Conservation (phyloP, 2,888 invertebrate genomes). For the Marronus borbonicus region DNA sequence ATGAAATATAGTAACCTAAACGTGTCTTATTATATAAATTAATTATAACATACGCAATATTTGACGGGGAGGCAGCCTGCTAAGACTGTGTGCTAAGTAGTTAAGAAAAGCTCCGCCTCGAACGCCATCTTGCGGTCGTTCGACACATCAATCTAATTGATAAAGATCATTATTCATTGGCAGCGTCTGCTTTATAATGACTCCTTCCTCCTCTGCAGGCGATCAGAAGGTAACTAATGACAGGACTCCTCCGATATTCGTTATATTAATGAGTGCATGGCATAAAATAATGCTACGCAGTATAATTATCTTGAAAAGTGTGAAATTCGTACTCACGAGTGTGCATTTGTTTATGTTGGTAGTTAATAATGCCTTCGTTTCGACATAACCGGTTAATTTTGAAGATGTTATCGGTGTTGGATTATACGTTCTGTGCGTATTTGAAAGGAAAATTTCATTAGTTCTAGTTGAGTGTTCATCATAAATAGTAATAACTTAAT, state of each 20-base stretch:
- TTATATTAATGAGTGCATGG: slow-evolving; percentile 24
- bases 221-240: slow-evolving; percentile 59
- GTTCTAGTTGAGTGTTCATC: too few species aligned
- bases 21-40: background rate
- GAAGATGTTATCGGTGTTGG: too few species aligned
- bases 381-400: too few species aligned
- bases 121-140: slow-evolving; percentile 65
- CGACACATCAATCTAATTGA: slow-evolving; percentile 66
- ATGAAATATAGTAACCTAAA: too few species aligned
- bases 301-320: slow-evolving; percentile 5
- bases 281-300: background rate
- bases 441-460: too few species aligned
- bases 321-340: background rate
- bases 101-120: slow-evolving; percentile 58
- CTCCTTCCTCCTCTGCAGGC: slow-evolving; percentile 64
- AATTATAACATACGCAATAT: slow-evolving; percentile 21
- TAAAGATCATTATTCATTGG: slow-evolving; percentile 68
- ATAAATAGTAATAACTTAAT: too few species aligned
- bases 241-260: slow-evolving; percentile 41
- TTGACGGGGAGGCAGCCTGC: background rate
- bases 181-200: slow-evolving; percentile 63
- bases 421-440: too few species aligned
- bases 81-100: slow-evolving; percentile 32
- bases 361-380: too few species aligned
- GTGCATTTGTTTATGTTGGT: too few species aligned